Evolutionary conservation across 1,140 invertebrate genomes (phyloP).

Genomic region (Heliconius congener): DNA sequence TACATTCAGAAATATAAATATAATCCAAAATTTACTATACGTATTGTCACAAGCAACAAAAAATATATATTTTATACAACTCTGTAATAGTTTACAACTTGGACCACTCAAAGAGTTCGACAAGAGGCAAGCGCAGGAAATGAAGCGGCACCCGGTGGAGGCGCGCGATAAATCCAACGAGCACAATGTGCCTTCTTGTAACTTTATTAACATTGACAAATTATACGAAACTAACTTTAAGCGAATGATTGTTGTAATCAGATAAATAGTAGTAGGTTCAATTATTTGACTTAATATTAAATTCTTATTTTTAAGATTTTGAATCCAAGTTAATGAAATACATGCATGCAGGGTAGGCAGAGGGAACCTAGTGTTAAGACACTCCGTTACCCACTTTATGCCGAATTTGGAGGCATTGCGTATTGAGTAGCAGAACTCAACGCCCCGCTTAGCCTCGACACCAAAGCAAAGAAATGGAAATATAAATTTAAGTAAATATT

Average conservation of each 20-base stretch:
- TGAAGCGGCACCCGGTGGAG: slow-evolving; percentile 65
- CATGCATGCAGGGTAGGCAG: no score
- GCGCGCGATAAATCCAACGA: slow-evolving; percentile 55
- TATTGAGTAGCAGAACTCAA: no score
- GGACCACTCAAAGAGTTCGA: slow-evolving; percentile 55
- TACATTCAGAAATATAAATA: no score
- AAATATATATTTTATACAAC: background rate
- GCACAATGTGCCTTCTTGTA: slow-evolving; percentile 67
- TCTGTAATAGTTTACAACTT: slow-evolving; percentile 20
- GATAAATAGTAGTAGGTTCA: background rate
- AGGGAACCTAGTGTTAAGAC: no score
- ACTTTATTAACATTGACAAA: slow-evolving; percentile 74
- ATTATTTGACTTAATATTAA: background rate
- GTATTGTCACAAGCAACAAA: background rate
- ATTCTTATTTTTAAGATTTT: background rate
- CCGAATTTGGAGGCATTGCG: no score
- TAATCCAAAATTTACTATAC: no score
- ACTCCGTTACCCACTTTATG: no score
- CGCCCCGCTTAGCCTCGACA: no score
- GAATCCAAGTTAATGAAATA: no score
- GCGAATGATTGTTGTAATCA: background rate
- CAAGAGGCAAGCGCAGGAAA: slow-evolving; percentile 72
- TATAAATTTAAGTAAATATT: no score
- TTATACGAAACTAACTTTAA: slow-evolving; percentile 45
- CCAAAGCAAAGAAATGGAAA: no score